Evolutionary conservation across 2,797 vertebrate genomes (phyloP).

Genomic region (Sebastes taczanowskii): DNA sequence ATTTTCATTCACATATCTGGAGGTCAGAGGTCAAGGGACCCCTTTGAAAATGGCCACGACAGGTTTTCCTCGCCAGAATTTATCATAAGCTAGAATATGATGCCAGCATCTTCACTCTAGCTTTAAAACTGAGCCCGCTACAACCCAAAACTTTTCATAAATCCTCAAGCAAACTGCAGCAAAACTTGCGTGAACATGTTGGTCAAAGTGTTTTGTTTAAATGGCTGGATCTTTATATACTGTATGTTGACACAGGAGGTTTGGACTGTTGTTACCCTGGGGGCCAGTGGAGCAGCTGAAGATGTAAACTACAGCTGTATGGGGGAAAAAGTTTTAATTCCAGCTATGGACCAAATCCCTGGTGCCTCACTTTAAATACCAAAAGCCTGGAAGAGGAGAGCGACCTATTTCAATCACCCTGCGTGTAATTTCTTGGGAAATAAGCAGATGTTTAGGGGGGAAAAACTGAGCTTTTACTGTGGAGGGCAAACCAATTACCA

Average conservation of each 20-base stretch:
- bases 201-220: not conserved
- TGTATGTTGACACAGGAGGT: slow-evolving; percentile 31
- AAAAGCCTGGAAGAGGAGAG: slow-evolving; percentile 10
- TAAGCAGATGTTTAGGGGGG: not conserved
- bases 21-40: no score
- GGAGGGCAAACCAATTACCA: slow-evolving; percentile 4
- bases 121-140: no score
- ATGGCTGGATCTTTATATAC: slow-evolving; percentile 6
- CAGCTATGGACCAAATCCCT: slow-evolving; percentile 2
- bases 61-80: no score
- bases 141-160: not conserved
- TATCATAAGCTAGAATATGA: no score
- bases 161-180: not conserved
- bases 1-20: no score
- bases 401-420: slow-evolving; percentile 29
- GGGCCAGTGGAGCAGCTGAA: slow-evolving; percentile 5
- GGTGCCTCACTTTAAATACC: slow-evolving; percentile 14
- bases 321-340: slow-evolving; percentile 2
- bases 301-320: slow-evolving; percentile 46
- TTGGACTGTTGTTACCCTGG: not conserved
- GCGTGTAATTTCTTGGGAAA: not conserved
- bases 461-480: not conserved
- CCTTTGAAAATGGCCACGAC: accelerated
- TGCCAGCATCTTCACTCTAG: no score
- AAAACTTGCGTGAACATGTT: not conserved